Percentiles rank a stretch among this genome's conserved stretches.
These are phyloP conservation scores for Psilopsiagon aymara DNA, from an alignment of 2,113 vertebrate species.

Conservation along the genomic window DNA sequence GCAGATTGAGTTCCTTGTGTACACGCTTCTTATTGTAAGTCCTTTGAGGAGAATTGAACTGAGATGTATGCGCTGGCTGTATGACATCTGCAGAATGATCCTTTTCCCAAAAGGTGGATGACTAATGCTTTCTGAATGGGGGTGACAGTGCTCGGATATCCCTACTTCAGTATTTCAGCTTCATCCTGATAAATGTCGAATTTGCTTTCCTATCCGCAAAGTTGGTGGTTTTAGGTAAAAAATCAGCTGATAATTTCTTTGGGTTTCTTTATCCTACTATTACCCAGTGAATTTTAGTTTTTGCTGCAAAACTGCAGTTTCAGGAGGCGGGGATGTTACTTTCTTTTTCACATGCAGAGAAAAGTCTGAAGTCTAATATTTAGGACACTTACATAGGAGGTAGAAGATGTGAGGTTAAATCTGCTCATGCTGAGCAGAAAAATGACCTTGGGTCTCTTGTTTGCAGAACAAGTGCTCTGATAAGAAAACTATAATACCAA, in stretches of 20 bases:
- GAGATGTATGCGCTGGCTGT: neutral
- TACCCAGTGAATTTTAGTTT: neutral
- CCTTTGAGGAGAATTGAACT: neutral
- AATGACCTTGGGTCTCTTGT: conserved; percentile 23
- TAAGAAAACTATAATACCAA: neutral
- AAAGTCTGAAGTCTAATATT: conserved; percentile 28
- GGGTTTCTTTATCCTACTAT: neutral
- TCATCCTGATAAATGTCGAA: neutral
- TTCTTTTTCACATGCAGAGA: conserved; percentile 17
- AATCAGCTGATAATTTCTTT: neutral
- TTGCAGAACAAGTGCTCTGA: neutral
- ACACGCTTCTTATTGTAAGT: rapidly evolving
- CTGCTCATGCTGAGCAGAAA: conserved; percentile 29
- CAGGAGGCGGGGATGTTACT: conserved; percentile 12
- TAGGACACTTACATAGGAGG: conserved; percentile 32
- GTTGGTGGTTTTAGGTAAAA: neutral
- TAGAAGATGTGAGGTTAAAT: conserved; percentile 37
- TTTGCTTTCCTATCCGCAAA: neutral
- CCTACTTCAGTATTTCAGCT: neutral
- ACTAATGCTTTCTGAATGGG: neutral
- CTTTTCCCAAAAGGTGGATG: neutral
- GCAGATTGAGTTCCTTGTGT: neutral
- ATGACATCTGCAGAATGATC: neutral
- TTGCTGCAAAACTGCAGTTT: neutral
- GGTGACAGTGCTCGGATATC: neutral